Conservation (phyloP, 37 sponge, comb jelly and placozoan species). For the Lycopodina hypogea region DNA sequence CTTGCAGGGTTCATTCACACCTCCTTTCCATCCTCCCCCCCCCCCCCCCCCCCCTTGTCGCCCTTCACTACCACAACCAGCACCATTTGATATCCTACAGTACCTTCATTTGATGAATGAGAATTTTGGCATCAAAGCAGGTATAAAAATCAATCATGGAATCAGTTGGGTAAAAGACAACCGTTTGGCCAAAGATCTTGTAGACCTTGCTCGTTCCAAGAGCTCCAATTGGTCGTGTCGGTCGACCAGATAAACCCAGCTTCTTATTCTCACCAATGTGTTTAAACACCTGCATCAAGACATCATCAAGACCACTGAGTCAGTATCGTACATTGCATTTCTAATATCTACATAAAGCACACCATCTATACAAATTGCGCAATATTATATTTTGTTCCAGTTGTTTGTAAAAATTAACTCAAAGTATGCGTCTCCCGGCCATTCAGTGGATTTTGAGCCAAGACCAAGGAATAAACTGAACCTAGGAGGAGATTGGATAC, state of each 20-base stretch:
- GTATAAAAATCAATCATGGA: conserved; percentile 87
- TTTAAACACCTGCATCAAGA: conserved; percentile 35
- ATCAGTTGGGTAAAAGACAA: conserved; percentile 76
- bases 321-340: too few species aligned
- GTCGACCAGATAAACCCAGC: conserved; percentile 79
- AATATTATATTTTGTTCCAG: too few species aligned
- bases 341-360: too few species aligned
- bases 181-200: conserved; percentile 61
- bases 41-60: background rate
- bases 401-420: too few species aligned
- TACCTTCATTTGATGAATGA: conserved; percentile 75
- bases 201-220: conserved; percentile 87
- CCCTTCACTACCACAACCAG: too few species aligned
- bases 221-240: conserved; percentile 81
- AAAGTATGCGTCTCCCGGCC: too few species aligned
- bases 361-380: background rate
- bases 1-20: too few species aligned
- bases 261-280: conserved; percentile 72
- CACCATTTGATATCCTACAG: too few species aligned
- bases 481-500: too few species aligned
- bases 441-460: too few species aligned
- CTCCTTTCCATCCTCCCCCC: too few species aligned
- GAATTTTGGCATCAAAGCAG: conserved; percentile 70
- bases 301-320: background rate
- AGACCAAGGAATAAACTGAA: too few species aligned